These are phyloP conservation scores for Calephelis virginiensis DNA, from an alignment of 1,140 invertebrate genomes.

Conservation along the genomic window DNA sequence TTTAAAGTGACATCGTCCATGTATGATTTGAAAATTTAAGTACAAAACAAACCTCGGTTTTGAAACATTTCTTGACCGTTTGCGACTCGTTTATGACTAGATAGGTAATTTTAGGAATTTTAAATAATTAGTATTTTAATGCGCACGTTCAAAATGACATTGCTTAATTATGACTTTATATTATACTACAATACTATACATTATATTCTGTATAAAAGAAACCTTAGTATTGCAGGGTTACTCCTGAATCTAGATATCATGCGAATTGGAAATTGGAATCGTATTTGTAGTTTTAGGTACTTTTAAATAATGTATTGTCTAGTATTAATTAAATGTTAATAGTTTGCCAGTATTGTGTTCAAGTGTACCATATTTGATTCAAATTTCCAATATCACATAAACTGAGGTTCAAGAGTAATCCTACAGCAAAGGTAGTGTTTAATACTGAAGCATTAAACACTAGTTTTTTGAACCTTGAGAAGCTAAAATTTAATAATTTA, in stretches of 20 bases:
- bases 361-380: too few species aligned
- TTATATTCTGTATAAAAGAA: neutral
- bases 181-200: too few species aligned
- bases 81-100: neutral
- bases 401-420: too few species aligned
- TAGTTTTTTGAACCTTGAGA: neutral
- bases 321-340: too few species aligned
- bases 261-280: too few species aligned
- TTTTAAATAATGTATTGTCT: too few species aligned
- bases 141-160: slow-evolving; percentile 17
- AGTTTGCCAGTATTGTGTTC: too few species aligned
- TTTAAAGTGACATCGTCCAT: slow-evolving; percentile 22
- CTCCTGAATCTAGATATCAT: too few species aligned
- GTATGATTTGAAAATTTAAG: slow-evolving; percentile 18
- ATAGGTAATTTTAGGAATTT: neutral
- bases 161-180: slow-evolving; percentile 24
- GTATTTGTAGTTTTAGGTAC: too few species aligned
- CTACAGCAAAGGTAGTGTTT: too few species aligned
- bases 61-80: neutral
- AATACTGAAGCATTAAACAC: neutral
- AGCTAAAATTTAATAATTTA: neutral
- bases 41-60: slow-evolving; percentile 5
- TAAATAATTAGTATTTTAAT: neutral
- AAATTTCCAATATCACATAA: too few species aligned
- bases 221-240: too few species aligned